Conservation (phyloP, 2,113 vertebrate genomes). For the Sylvietta virens region DNA sequence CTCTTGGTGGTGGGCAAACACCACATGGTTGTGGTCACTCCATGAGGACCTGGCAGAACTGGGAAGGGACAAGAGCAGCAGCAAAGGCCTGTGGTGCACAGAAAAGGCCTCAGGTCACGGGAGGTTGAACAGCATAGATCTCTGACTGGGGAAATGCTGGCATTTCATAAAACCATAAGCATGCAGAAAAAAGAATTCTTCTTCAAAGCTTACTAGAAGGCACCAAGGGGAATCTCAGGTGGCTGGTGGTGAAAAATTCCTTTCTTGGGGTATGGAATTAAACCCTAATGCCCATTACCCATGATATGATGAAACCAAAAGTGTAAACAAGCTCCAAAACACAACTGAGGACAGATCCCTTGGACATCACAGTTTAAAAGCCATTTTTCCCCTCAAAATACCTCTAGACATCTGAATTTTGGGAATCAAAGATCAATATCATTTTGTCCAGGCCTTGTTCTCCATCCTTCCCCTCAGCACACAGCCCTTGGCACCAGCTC, state of each 20-base stretch:
- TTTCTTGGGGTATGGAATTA: background rate
- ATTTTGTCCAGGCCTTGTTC: background rate
- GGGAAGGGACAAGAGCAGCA: background rate
- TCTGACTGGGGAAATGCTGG: background rate
- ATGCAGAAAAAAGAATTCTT: background rate
- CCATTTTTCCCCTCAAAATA: background rate
- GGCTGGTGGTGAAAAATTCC: background rate
- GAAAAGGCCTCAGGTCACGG: background rate
- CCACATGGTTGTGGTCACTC: accelerated
- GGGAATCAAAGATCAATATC: background rate
- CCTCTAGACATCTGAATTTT: background rate
- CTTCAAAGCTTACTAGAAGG: background rate
- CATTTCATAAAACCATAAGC: background rate
- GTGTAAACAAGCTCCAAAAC: background rate
- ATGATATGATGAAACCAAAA: background rate
- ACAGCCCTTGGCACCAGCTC: background rate
- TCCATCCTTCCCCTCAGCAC: background rate
- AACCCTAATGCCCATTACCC: background rate
- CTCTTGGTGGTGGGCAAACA: background rate
- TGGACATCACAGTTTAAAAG: background rate
- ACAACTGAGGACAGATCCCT: background rate
- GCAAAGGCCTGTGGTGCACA: background rate
- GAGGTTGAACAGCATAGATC: background rate
- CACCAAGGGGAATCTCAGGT: background rate
- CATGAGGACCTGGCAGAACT: background rate